Evolutionary conservation across 2,113 vertebrate species (phyloP), one percentile per base, ranked within the genome.

Genomic region (Thymallus thymallus): DNA sequence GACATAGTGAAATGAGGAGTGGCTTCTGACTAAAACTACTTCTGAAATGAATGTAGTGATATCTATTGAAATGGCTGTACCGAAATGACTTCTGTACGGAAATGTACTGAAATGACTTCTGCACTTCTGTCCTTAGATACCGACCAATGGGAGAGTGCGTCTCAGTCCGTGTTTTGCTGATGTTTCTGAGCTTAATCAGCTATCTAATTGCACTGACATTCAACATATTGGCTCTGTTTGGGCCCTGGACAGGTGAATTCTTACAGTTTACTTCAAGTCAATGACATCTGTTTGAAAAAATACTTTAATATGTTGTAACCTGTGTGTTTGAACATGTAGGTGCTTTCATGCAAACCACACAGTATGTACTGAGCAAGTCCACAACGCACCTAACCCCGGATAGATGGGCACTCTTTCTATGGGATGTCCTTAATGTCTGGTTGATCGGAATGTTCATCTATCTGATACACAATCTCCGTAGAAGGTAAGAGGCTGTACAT

Each of bases 341-440:
- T 68, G 23, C 87, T 71, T 92, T 92, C 61, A 64, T 48, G 69
- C 86, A 91, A n/a, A 82, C 26, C 3, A 83, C 73, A 23, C 82
- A 88, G 63, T 86, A 89, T 66, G 76, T 90, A 56, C 84, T 68
- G 14, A 20, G 80, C 20, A 89, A 86, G 74, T 88, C 88, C 12
- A 68, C 6, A 2, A 90, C 87, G 1, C 85, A 80, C 1, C 55
- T 91, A 24, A 90, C 88, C 6, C 90, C 87, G 0, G 83, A 86
- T 67, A 70, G 46, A n/a, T 90, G 90, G 91, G 72, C 77, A 29
- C 81, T 91, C 58, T 88, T 86, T 62, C 46, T 92, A 12, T 90
- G 89, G 89, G 87, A 88, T 45, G 87, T 90, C 76, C 78, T 66
- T 1, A 87, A 89, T 45, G 0, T 88, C 13, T 90, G 90, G 87